Evolutionary conservation across 2,888 invertebrate genomes (phyloP).

Genomic region (Xestia ashworthii): DNA sequence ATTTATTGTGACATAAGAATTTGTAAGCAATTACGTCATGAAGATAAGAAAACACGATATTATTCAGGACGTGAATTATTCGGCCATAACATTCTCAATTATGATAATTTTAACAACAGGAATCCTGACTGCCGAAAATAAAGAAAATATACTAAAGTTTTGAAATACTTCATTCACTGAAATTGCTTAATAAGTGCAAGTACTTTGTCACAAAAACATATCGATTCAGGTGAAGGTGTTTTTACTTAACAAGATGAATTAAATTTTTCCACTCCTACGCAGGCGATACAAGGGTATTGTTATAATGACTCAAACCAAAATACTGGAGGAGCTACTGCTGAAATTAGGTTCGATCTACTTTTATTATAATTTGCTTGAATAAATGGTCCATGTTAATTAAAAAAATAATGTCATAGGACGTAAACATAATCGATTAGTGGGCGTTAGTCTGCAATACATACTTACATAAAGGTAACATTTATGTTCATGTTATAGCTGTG

Average conservation of each 20-base stretch:
- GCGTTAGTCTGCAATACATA: neutral
- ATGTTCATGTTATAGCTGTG: neutral
- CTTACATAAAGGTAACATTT: neutral
- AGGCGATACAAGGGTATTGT: neutral
- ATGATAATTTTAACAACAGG: neutral
- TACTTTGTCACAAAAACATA: neutral
- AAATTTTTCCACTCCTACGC: constrained; percentile 14
- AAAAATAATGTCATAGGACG: neutral
- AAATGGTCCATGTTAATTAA: neutral
- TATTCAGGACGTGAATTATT: neutral
- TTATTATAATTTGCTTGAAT: neutral
- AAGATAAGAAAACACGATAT: constrained; percentile 9
- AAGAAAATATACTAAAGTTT: neutral
- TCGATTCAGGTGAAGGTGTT: constrained; percentile 41
- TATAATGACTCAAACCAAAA: neutral
- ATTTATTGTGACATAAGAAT: neutral
- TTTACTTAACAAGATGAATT: constrained; percentile 29
- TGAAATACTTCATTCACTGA: neutral
- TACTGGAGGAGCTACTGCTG: too few relatives aligned
- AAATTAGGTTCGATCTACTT: neutral
- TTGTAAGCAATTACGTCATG: neutral
- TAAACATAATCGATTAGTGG: neutral
- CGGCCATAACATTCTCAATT: neutral
- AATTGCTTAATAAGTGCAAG: neutral
- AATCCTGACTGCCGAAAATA: neutral